Conservation (phyloP, 2,797 vertebrate species). For the Paramormyrops hopkinsi region DNA sequence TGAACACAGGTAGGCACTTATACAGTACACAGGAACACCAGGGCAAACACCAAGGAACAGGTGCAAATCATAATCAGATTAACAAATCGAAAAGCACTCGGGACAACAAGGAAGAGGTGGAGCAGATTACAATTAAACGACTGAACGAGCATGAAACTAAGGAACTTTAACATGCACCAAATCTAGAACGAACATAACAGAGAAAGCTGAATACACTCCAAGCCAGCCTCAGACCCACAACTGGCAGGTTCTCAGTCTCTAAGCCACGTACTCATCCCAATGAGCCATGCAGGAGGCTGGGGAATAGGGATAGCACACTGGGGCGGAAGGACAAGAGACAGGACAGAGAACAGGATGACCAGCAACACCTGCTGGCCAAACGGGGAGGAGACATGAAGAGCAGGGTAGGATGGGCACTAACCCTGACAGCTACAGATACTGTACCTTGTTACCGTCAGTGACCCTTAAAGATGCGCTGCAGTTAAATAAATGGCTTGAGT, state of each 20-base stretch:
- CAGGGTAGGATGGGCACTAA: not conserved
- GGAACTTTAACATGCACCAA: not conserved
- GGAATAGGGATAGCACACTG: not conserved
- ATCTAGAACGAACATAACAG: not conserved
- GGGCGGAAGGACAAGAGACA: not conserved
- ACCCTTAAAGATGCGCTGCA: not conserved
- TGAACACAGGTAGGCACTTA: not conserved
- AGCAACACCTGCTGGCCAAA: not conserved
- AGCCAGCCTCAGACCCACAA: not conserved
- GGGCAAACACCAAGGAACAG: not conserved
- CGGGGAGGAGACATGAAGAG: not conserved
- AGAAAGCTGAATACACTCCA: not conserved
- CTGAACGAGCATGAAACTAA: not conserved
- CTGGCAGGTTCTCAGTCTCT: not conserved
- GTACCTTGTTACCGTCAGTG: no score
- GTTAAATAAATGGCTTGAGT: not conserved
- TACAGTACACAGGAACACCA: not conserved
- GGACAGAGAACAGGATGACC: not conserved
- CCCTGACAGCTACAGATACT: not conserved
- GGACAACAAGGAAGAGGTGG: not conserved
- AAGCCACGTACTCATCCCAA: not conserved
- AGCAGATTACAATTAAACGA: not conserved
- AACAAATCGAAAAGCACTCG: not conserved
- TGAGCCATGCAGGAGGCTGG: not conserved
- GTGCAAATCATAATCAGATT: not conserved